phyloP scores from a whole-genome alignment of 2,113 vertebrate genomes.

The Spheniscus mendiculus region DNA sequence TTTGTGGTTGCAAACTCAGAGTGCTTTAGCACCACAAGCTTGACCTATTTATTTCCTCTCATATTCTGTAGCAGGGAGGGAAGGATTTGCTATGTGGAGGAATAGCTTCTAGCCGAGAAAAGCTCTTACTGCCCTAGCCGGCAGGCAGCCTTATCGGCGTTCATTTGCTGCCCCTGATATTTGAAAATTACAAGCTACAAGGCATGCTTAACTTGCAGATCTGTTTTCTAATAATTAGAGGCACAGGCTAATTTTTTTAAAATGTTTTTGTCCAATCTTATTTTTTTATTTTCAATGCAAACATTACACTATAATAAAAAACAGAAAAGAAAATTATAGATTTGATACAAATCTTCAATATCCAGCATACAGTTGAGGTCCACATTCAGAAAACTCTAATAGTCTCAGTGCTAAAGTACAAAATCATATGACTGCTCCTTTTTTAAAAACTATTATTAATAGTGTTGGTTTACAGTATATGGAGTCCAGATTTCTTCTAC shows the following conservation, averaged over 20 bases:
- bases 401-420: not conserved
- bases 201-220: not conserved
- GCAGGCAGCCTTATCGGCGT: not conserved
- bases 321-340: not conserved
- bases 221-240: not conserved
- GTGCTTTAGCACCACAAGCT: not conserved
- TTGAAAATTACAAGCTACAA: not conserved
- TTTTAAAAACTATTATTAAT: not conserved
- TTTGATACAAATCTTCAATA: not conserved
- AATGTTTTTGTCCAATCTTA: not conserved
- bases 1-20: not conserved
- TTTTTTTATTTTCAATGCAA: not conserved
- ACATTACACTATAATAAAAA: not conserved
- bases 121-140: not conserved
- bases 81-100: not conserved
- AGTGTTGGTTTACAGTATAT: not conserved
- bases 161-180: not conserved
- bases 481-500: not conserved
- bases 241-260: not conserved
- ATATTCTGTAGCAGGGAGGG: not conserved
- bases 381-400: not conserved
- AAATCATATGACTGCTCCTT: not conserved
- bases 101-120: slow-evolving; percentile 4
- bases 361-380: not conserved
- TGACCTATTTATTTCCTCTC: slow-evolving; percentile 40